phyloP scores from a whole-genome alignment of 2,797 vertebrate species.

The Cheirogaleus major region DNA sequence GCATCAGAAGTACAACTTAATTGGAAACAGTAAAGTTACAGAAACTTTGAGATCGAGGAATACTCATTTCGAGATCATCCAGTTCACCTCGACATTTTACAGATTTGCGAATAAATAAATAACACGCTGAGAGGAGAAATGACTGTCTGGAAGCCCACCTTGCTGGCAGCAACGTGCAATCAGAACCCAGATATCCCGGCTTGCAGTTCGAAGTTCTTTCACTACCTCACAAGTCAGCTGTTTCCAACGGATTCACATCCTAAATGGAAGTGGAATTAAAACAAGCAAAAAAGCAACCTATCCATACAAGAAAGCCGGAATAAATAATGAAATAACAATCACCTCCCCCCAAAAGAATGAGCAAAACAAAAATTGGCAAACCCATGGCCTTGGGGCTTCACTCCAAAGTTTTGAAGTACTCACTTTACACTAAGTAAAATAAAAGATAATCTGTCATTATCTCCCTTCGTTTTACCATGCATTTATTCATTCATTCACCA shows the following conservation, averaged over 20 bases:
- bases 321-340: background rate
- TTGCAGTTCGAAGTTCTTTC: background rate
- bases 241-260: background rate
- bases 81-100: background rate
- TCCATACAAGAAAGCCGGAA: background rate
- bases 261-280: background rate
- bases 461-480: background rate
- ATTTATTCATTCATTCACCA: background rate
- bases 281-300: background rate
- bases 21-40: background rate
- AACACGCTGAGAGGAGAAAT: background rate
- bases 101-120: background rate
- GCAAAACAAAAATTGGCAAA: constrained; percentile 17
- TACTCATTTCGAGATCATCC: background rate
- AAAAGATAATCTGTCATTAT: background rate
- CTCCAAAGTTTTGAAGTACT: background rate
- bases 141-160: background rate
- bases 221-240: background rate
- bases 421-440: background rate
- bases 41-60: background rate
- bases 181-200: background rate
- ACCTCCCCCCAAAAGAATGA: background rate
- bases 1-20: background rate
- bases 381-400: background rate
- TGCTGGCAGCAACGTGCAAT: background rate